phyloP scores from a whole-genome alignment of 2,797 vertebrate genomes.

The Philypnodon macrostomus region DNA sequence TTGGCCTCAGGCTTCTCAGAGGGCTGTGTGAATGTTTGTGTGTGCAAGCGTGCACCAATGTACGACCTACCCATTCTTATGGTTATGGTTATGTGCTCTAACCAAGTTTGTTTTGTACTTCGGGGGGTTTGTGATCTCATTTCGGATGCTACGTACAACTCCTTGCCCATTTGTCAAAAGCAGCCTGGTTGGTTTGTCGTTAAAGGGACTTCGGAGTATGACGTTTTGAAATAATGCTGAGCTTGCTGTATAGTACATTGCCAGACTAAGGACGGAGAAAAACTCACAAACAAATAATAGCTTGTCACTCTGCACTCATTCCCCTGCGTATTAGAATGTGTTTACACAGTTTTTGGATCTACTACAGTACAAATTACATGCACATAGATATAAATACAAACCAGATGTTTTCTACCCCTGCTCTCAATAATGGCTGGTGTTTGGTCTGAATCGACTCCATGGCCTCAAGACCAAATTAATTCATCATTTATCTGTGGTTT shows the following conservation, averaged over 20 bases:
- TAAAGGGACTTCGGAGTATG: conserved; percentile 39
- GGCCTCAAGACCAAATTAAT: conserved; percentile 53
- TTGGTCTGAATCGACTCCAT: conserved; percentile 44
- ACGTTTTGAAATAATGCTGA: conserved; percentile 66
- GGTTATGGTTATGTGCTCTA: conserved; percentile 52
- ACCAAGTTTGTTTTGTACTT: conserved; percentile 54
- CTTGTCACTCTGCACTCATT: conserved; percentile 31
- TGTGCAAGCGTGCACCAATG: conserved; percentile 20
- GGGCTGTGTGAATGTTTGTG: conserved; percentile 29
- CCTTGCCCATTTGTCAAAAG: conserved; percentile 62
- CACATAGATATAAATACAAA: conserved; percentile 59
- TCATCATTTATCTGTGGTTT: conserved; percentile 44
- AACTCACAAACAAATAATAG: conserved; percentile 13
- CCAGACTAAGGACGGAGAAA: conserved; percentile 9
- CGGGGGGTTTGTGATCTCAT: conserved; percentile 56
- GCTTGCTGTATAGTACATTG: conserved; percentile 46
- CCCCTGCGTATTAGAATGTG: conserved; percentile 52
- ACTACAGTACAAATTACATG: conserved; percentile 60
- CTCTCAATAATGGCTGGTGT: conserved; percentile 51
- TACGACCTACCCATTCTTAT: conserved; percentile 38
- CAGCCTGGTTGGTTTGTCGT: conserved; percentile 61
- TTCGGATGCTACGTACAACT: conserved; percentile 54
- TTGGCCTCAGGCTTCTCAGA: conserved; percentile 61
- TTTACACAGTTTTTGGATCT: conserved; percentile 56
- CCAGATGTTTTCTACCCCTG: conserved; percentile 57